phyloP scores from a whole-genome alignment of 2,888 invertebrate genomes.

The Lordiphosa fenestrarum region DNA sequence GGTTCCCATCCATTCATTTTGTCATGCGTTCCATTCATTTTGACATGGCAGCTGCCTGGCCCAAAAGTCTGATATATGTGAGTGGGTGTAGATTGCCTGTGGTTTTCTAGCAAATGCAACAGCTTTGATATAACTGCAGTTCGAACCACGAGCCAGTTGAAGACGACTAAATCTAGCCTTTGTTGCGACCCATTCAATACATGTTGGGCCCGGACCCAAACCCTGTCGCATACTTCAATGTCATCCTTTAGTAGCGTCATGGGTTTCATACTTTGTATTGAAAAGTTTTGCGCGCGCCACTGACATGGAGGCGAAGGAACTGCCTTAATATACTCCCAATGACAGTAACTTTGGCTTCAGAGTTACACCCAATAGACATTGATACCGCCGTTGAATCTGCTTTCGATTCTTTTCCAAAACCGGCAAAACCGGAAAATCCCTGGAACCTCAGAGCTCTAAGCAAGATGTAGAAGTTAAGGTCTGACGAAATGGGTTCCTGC shows the following conservation, averaged over 20 bases:
- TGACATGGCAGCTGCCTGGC: constrained; percentile 58
- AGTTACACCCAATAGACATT: constrained; percentile 19
- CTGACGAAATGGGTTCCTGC: too few relatives aligned
- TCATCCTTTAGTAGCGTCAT: constrained; percentile 48
- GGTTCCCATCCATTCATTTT: constrained; percentile 54
- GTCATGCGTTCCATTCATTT: constrained; percentile 49
- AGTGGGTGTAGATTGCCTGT: constrained; percentile 39
- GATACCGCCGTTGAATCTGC: too few relatives aligned
- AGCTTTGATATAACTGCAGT: constrained; percentile 38
- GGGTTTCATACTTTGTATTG: constrained; percentile 66
- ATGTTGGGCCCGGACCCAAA: constrained; percentile 10
- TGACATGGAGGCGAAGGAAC: constrained; percentile 24
- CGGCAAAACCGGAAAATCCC: too few relatives aligned
- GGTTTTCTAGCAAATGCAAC: constrained; percentile 54
- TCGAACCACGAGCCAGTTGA: constrained; percentile 10
- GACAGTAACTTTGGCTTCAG: constrained; percentile 17
- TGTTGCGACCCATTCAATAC: constrained; percentile 63
- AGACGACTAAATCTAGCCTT: constrained; percentile 44
- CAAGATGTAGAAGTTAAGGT: too few relatives aligned
- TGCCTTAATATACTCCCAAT: constrained; percentile 19
- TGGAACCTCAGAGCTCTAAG: too few relatives aligned
- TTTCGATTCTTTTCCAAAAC: too few relatives aligned
- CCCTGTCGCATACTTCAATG: constrained; percentile 53
- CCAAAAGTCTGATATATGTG: constrained; percentile 1
- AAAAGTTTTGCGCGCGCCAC: constrained; percentile 53